Percentiles rank a stretch among this genome's conserved stretches.
phyloP scores from a whole-genome alignment of 2,888 invertebrate genomes.

The Isotomurus palustris region DNA sequence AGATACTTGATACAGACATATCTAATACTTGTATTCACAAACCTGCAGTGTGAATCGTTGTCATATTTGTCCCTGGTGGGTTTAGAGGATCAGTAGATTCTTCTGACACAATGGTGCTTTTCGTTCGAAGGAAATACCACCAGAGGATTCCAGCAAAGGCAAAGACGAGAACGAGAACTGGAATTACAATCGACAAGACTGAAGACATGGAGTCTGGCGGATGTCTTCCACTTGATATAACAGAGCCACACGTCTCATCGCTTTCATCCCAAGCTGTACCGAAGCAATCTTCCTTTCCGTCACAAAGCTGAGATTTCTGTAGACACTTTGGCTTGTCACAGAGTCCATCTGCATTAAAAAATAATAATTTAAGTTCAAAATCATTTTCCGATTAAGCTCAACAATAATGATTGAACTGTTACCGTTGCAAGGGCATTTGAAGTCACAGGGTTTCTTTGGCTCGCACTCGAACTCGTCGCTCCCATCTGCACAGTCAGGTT shows the following conservation, averaged over 20 bases:
- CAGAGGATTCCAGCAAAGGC: constrained; percentile 21
- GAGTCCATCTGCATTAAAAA: background rate
- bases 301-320: constrained; percentile 24
- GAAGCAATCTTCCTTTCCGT: constrained; percentile 31
- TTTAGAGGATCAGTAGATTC: constrained; percentile 35
- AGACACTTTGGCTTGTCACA: constrained; percentile 29
- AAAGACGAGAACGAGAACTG: constrained; percentile 21
- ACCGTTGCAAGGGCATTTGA: constrained; percentile 31
- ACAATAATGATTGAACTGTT: background rate
- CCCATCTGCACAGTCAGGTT: constrained; percentile 73
- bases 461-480: constrained; percentile 63
- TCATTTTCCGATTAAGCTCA: background rate
- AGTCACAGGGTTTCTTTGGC: constrained; percentile 18
- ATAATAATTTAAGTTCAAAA: background rate
- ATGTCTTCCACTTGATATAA: background rate
- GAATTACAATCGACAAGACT: constrained; percentile 26
- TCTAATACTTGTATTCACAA: background rate
- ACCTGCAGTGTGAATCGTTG: constrained; percentile 34
- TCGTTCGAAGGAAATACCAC: constrained; percentile 25
- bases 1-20: background rate
- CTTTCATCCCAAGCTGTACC: constrained; percentile 32
- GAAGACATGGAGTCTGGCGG: constrained; percentile 9
- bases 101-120: constrained; percentile 15
- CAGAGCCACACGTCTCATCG: constrained; percentile 16
- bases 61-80: constrained; percentile 32